Evolutionary conservation across 2,113 vertebrate genomes (phyloP).

Genomic region (Phylloscopus whistleri): DNA sequence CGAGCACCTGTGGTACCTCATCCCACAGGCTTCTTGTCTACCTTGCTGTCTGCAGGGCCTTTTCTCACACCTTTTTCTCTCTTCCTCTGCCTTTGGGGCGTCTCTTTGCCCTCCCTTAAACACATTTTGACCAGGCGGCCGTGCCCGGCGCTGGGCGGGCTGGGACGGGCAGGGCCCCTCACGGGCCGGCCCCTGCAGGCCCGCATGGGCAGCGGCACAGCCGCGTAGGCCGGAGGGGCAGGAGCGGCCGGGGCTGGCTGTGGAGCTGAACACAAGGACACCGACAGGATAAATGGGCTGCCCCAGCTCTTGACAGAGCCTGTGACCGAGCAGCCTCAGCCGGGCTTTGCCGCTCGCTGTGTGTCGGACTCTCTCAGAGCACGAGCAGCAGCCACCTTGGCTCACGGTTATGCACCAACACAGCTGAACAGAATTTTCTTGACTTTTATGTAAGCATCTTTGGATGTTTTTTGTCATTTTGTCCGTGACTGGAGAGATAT

Average conservation of each 20-base stretch:
- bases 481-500: not conserved
- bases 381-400: not conserved
- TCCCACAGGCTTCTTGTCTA: too few relatives aligned
- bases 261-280: not conserved
- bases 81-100: not conserved
- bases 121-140: fast-evolving
- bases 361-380: not conserved
- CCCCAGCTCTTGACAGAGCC: not conserved
- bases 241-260: not conserved
- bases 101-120: not conserved
- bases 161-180: not conserved
- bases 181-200: not conserved
- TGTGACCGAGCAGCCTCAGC: not conserved
- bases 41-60: too few relatives aligned
- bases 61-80: not conserved
- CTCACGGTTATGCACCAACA: not conserved
- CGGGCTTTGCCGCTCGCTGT: not conserved
- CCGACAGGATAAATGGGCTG: not conserved
- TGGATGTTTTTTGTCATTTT: not conserved
- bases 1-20: fast-evolving
- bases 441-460: not conserved
- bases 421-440: not conserved
- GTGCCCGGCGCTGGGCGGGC: fast-evolving
- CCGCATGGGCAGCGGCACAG: fast-evolving
- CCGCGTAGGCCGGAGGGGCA: not conserved